These are phyloP conservation scores for Drosophila ficusphila DNA, from an alignment of 1,140 invertebrate genomes.

Conservation along the genomic window DNA sequence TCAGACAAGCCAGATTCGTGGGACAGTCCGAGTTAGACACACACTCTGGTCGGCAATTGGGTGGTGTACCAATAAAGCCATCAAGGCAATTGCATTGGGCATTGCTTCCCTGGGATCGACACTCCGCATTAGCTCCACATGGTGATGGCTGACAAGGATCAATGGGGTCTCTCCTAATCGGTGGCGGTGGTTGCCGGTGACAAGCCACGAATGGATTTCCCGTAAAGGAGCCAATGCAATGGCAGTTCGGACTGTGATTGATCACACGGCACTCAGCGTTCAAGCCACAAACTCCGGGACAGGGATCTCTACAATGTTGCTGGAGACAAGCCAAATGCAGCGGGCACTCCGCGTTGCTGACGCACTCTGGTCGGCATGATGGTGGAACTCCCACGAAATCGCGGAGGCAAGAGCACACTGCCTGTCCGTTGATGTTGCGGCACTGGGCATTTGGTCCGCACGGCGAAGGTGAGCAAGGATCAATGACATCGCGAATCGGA, in stretches of 20 bases:
- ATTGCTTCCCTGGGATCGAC: constrained; percentile 87
- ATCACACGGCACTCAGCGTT: constrained; percentile 92
- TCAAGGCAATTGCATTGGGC: constrained; percentile 89
- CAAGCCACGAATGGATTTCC: constrained; percentile 92
- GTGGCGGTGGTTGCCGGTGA: constrained; percentile 86
- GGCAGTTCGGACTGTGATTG: constrained; percentile 91
- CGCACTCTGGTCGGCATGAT: constrained; percentile 86
- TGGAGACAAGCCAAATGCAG: constrained; percentile 85
- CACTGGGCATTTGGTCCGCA: constrained; percentile 87
- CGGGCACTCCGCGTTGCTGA: constrained; percentile 86
- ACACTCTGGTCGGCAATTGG: constrained; percentile 87
- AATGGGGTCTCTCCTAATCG: constrained; percentile 54
- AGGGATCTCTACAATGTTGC: constrained; percentile 87
- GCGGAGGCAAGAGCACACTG: constrained; percentile 84
- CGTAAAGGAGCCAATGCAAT: constrained; percentile 88
- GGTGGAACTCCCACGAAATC: constrained; percentile 86
- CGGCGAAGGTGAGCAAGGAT: constrained; percentile 86
- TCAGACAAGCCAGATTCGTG: constrained; percentile 85
- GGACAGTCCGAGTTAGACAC: constrained; percentile 86
- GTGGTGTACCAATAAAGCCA: constrained; percentile 87
- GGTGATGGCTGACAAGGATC: constrained; percentile 90
- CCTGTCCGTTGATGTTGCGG: constrained; percentile 84
- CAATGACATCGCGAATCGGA: constrained; percentile 74
- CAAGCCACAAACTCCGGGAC: constrained; percentile 86
- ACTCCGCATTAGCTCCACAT: constrained; percentile 90